Evolutionary conservation across 2,113 vertebrate species (phyloP).

Genomic region (Labrus mixtus): DNA sequence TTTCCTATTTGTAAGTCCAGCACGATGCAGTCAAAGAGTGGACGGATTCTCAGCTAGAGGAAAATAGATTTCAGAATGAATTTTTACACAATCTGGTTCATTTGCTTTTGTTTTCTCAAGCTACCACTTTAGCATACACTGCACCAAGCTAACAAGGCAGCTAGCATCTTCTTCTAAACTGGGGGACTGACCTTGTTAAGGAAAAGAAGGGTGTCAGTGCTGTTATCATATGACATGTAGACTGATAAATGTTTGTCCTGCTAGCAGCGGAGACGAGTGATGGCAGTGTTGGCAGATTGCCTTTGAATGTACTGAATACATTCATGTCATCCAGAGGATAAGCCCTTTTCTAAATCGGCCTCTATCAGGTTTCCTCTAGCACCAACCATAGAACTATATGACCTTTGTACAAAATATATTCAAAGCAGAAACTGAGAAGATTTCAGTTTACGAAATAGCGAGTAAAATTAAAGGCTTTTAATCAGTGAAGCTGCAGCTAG

Average conservation of each 20-base stretch:
- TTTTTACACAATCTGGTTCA: background rate
- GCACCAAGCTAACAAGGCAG: background rate
- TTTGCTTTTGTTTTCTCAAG: background rate
- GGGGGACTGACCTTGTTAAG: conserved; percentile 1
- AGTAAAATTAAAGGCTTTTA: background rate
- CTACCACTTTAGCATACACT: background rate
- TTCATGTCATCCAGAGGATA: conserved; percentile 19
- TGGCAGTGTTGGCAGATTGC: conserved; percentile 1
- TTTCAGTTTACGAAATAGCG: background rate
- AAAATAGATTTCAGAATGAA: background rate
- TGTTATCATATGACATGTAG: conserved; percentile 9
- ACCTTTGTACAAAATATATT: background rate
- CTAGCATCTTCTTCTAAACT: background rate
- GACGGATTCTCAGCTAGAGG: background rate
- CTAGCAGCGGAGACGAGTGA: background rate
- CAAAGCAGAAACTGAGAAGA: background rate
- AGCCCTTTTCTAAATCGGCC: background rate
- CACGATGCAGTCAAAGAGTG: background rate
- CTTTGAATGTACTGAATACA: conserved; percentile 16
- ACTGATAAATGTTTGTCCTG: conserved; percentile 3
- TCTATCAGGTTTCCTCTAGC: conserved; percentile 13
- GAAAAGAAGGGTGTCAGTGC: background rate
- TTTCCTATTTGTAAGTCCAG: background rate
- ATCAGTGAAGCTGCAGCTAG: background rate
- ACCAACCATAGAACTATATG: conserved; percentile 21